A percentile compares a stretch with the other conserved stretches of the same genome.
Evolutionary conservation across 2,888 invertebrate genomes (phyloP).

Genomic region (Notodonta ziczac): DNA sequence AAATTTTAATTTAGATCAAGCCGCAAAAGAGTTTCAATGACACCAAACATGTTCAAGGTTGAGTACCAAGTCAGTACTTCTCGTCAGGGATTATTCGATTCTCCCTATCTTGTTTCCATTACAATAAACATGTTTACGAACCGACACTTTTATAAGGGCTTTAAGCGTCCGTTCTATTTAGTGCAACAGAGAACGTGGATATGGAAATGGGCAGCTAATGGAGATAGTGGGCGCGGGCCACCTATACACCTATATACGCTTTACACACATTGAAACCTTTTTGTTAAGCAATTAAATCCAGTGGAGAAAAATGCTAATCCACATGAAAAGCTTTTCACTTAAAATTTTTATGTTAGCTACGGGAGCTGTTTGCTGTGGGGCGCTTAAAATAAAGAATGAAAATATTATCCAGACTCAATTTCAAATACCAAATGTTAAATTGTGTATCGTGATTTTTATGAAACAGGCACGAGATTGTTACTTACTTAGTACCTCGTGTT

Average conservation of each 20-base stretch:
- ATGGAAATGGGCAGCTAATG: too few species aligned
- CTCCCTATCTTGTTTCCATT: background rate
- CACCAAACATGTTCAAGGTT: background rate
- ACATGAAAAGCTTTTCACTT: background rate
- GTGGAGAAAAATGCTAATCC: background rate
- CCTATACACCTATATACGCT: background rate
- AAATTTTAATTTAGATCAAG: background rate
- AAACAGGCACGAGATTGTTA: too few species aligned
- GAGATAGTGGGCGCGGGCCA: background rate
- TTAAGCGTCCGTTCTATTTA: background rate
- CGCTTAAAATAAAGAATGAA: too few species aligned
- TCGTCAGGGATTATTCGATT: background rate
- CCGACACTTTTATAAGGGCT: background rate
- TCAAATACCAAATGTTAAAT: too few species aligned
- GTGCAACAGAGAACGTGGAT: too few species aligned
- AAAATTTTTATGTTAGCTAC: too few species aligned
- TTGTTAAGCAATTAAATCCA: background rate
- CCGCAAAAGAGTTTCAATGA: background rate
- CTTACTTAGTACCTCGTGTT: too few species aligned
- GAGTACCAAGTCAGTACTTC: background rate
- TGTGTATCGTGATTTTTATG: too few species aligned
- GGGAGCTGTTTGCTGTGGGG: too few species aligned
- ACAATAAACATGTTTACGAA: background rate
- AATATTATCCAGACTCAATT: too few species aligned
- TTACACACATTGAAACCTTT: background rate